A percentile compares a stretch with the other conserved stretches of the same genome.
phyloP scores from a whole-genome alignment of 2,113 vertebrate species.

The Oncorhynchus nerka region DNA sequence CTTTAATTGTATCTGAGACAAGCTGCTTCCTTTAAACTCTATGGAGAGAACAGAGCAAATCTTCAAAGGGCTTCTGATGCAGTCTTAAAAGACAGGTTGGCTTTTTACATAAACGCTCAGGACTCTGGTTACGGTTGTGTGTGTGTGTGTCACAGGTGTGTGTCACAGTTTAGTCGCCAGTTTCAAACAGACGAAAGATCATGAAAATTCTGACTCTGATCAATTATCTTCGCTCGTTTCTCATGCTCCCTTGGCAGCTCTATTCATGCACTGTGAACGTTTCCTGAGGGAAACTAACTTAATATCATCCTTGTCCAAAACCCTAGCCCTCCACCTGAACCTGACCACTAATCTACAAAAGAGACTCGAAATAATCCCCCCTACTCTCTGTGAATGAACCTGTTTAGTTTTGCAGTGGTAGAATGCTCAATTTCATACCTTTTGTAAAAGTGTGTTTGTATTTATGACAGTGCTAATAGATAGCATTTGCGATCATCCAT shows the following conservation, averaged over 20 bases:
- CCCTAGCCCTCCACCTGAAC: no score
- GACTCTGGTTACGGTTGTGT: conserved; percentile 16
- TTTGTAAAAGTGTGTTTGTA: conserved; percentile 6
- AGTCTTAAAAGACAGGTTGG: conserved; percentile 38
- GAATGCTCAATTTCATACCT: not conserved
- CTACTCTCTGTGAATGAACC: no score
- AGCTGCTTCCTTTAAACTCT: conserved; percentile 34
- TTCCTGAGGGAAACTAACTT: conserved; percentile 13
- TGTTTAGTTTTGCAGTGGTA: no score
- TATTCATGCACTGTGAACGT: conserved; percentile 19
- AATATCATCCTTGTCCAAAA: no score
- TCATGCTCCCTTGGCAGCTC: conserved; percentile 12
- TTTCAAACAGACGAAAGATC: conserved; percentile 40
- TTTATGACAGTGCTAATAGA: conserved; percentile 26
- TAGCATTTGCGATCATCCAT: conserved; percentile 24
- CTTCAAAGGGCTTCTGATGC: conserved; percentile 38
- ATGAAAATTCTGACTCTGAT: conserved; percentile 38
- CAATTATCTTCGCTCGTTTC: conserved; percentile 25
- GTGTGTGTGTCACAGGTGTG: conserved; percentile 41
- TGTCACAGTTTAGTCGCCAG: conserved; percentile 16
- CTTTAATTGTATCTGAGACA: conserved; percentile 19
- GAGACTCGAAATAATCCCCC: no score
- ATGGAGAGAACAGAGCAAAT: conserved; percentile 5
- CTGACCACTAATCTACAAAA: no score
- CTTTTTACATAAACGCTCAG: conserved; percentile 25